These are phyloP conservation scores for Oenanthe oenanthe DNA, from an alignment of 2,113 vertebrate species.

Conservation along the genomic window DNA sequence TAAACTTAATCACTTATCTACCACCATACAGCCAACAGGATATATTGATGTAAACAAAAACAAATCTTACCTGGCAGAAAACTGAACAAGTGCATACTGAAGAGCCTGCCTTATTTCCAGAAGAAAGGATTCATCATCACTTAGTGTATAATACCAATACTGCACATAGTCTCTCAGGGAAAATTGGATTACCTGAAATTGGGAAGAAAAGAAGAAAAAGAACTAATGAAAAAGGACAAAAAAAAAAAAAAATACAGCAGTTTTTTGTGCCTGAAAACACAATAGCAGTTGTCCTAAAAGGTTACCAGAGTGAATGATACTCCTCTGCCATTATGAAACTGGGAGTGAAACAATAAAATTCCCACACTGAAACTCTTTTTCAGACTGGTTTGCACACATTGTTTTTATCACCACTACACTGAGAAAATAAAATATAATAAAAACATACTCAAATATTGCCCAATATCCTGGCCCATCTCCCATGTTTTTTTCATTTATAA, in stretches of 20 bases:
- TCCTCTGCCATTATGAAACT: neutral
- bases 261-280: neutral
- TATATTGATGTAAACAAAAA: neutral
- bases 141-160: constrained; percentile 99
- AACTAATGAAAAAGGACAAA: neutral
- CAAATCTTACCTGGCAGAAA: constrained; percentile 89
- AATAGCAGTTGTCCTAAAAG: neutral
- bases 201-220: neutral
- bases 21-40: neutral
- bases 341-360: neutral
- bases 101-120: constrained; percentile 95
- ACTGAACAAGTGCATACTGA: constrained; percentile 95
- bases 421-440: neutral
- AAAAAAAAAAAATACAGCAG: neutral
- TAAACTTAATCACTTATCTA: neutral
- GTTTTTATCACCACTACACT: neutral
- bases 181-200: constrained; percentile 94
- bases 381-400: neutral
- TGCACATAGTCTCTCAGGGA: constrained; percentile 97
- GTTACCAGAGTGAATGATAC: neutral
- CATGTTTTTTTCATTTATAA: neutral
- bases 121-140: constrained; percentile 96
- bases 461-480: neutral
- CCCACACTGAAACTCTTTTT: neutral
- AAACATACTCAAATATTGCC: neutral